Conservation (phyloP, 2,888 invertebrate genomes). For the Ethmia dodecea region DNA sequence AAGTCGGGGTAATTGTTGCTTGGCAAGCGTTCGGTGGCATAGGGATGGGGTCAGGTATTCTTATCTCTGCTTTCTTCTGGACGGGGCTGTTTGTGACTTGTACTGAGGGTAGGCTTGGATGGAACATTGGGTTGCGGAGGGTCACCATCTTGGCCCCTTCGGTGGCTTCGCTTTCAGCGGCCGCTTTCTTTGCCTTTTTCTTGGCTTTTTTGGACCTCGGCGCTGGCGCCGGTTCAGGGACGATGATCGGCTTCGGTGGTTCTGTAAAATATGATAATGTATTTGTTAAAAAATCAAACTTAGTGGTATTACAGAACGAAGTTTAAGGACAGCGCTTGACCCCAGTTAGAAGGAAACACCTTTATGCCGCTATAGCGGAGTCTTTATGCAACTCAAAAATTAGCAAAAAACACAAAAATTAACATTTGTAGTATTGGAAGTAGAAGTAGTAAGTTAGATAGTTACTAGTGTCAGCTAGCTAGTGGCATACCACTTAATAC, state of each 20-base stretch:
- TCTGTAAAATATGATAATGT: slow-evolving; percentile 32
- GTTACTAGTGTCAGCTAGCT: too few species aligned
- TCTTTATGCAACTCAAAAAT: too few species aligned
- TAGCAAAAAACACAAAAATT: too few species aligned
- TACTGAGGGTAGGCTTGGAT: slow-evolving; percentile 69
- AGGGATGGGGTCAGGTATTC: slow-evolving; percentile 64
- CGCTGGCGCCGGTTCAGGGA: slow-evolving; percentile 39
- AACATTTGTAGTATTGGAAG: too few species aligned
- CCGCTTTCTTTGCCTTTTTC: slow-evolving; percentile 60
- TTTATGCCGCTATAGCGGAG: too few species aligned
- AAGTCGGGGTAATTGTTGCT: slow-evolving; percentile 70
- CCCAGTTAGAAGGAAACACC: too few species aligned
- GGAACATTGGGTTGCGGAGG: slow-evolving; percentile 87
- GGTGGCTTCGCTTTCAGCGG: slow-evolving; percentile 31
- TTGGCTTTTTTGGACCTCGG: slow-evolving; percentile 69
- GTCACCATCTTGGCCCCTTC: slow-evolving; percentile 83
- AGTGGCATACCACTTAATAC: too few species aligned
- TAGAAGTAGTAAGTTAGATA: too few species aligned
- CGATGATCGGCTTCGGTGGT: slow-evolving; percentile 45
- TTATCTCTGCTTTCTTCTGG: slow-evolving; percentile 51
- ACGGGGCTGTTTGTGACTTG: slow-evolving; percentile 33
- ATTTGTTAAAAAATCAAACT: not conserved
- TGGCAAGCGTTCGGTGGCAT: slow-evolving; percentile 70
- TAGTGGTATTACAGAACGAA: too few species aligned
- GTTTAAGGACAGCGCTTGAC: too few species aligned